These are phyloP conservation scores for Teinopalpus imperialis DNA, from an alignment of 2,888 invertebrate genomes.

Conservation along the genomic window DNA sequence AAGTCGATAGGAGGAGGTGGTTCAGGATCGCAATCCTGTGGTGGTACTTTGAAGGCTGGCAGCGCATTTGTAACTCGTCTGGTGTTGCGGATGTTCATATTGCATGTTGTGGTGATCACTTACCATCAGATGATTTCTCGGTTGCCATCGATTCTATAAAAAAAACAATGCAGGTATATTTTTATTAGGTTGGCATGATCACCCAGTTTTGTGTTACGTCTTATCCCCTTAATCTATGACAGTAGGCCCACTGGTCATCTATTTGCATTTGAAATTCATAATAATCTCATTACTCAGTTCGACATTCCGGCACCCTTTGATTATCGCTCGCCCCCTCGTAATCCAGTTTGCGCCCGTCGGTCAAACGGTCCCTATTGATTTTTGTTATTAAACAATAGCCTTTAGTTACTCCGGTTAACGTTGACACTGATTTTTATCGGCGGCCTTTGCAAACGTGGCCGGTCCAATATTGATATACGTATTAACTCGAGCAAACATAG, in stretches of 20 bases:
- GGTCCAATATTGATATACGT: constrained; percentile 6
- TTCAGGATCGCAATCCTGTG: too few species aligned
- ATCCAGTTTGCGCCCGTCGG: constrained; percentile 36
- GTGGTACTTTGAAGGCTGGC: too few species aligned
- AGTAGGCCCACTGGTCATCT: constrained; percentile 53
- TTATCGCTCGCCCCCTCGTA: constrained; percentile 48
- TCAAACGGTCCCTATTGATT: constrained; percentile 38
- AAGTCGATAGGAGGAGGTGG: too few species aligned
- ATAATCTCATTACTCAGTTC: constrained; percentile 58
- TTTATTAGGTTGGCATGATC: too few species aligned
- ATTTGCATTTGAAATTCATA: constrained; percentile 78
- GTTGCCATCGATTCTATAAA: too few species aligned
- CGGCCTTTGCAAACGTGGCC: constrained; percentile 9
- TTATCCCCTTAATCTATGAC: constrained; percentile 37
- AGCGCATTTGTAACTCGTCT: too few species aligned
- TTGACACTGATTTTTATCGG: constrained; percentile 29
- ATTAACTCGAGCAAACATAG: constrained; percentile 10
- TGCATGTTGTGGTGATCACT: too few species aligned
- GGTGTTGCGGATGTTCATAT: too few species aligned
- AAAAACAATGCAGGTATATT: too few species aligned
- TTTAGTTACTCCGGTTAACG: constrained; percentile 28
- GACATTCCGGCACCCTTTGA: constrained; percentile 62
- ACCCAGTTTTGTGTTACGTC: background rate
- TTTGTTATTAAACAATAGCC: constrained; percentile 39
- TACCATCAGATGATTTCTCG: too few species aligned